Base-by-base conservation (phyloP, 2,113 vertebrate genomes). In the Rhinolophus sinicus region DNA sequence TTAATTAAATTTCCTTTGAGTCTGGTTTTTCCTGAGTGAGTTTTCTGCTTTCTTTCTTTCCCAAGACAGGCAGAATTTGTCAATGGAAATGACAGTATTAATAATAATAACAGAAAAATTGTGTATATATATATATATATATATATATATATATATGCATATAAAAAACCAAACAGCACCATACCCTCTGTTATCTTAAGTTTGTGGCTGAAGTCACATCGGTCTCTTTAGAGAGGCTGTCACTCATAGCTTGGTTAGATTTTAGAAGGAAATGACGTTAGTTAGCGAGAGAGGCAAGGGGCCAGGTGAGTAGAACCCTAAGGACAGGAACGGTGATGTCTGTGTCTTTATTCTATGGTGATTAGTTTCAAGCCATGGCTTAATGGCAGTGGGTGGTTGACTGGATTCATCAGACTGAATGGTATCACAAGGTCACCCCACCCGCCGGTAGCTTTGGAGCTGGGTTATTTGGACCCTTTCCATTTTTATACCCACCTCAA, bases 1-100 rank as follows among this genome's bases (percentile, higher is more conserved):
- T 95, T 97, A 96, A 98, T 98, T 96, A 92, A 67, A 94, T 94
- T 97, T 97, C 92, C 69, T 77, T 85, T 47, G 90, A 83, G 30
- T 98, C 95, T 60, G n/a, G 3, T 86, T 98, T 95, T 78, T 54
- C 89, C 65, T 33, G 2, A 87, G 90, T 84, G 82, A 67, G 80
- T 92, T 86, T 98, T 97, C 86, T 85, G 88, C 97, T 96, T 98
- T 90, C 56, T 88, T 96, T 93, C 96, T 95, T 96, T 67, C 70
- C 87, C 8, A 40, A 90, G 95, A 93, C 11, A 70, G 80, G 69
- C 69, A 94, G 93, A 70, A 65, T 91, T 47, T 76, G 76, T 96
- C 94, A 50, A 89, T 82, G 86, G 93, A 90, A 83, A 76, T 75
- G 67, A 88, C 83, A 90, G 35, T 19, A 38, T 83, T 69, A 11